Base-by-base conservation (phyloP, 2,888 invertebrate genomes). In the Tridacna crocea region DNA sequence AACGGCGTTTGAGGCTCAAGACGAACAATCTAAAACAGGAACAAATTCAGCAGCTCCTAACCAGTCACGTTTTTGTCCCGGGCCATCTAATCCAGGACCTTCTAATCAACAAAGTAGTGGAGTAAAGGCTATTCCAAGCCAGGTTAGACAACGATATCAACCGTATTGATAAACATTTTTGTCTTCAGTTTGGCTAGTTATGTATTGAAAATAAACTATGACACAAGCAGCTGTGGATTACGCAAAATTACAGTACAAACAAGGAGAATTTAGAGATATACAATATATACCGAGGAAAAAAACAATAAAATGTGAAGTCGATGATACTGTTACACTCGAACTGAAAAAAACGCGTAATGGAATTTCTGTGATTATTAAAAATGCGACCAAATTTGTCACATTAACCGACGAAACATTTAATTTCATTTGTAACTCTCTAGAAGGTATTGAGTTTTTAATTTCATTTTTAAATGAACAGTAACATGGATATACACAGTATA, bases 391-490 rank as follows among this genome's bases (percentile, higher is more conserved):
- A 68, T 68, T 47, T 68, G 68, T 68, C 10, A 68, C 46, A 6
- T 15, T 46, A 27, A 27, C 46, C 10, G 47, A 68, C 6, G 46
- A 68, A 47, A 48, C 22, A 8, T 68, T 46, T 19, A 27, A 68
- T n/a, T 68, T 68, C 27, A 17, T 68, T 27, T 68, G 68, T 68
- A 46, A 68, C 46, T 46, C 68, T 12, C 26, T 46, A 47, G 47
- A 47, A 27, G 0, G 15, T 4, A 68, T 68, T 46, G 22, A 10
- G 11, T 68, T 47, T 68, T 46, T 68, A 46, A n/a, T 46, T 27
- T 47, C 68, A 2, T 68, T 68, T 46, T 47, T 68, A 24, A 46
- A 68, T 10, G 3, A 68, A 68, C 68, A 68, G 68, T 68, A 15
- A 63, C 19, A 26, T 10, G 48, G 4, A 68, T 47, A 10, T 1